Percentiles rank a stretch among this genome's conserved stretches.
phyloP scores from a whole-genome alignment of 2,888 invertebrate genomes.

The Caenorhabditis japonica region DNA sequence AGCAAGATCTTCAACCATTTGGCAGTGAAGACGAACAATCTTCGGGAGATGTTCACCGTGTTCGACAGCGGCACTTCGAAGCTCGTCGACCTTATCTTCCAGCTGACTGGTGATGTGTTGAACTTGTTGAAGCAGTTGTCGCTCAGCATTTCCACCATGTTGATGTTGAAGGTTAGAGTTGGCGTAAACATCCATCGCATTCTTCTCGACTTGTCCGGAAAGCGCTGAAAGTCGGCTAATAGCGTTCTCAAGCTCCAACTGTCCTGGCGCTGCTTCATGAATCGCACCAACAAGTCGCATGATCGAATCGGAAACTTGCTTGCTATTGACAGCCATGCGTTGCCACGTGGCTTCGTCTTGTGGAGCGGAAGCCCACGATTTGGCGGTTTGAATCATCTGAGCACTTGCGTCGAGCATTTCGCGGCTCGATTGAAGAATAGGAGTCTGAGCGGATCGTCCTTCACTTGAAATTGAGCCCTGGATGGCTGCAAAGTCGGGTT shows the following conservation, averaged over 20 bases:
- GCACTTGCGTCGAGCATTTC: conserved; percentile 85
- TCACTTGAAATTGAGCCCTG: conserved; percentile 88
- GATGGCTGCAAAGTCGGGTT: conserved; percentile 91
- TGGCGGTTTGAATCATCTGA: conserved; percentile 83
- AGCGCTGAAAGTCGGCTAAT: conserved; percentile 79
- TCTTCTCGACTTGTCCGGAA: conserved; percentile 81
- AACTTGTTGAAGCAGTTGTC: conserved; percentile 83
- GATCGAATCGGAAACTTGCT: conserved; percentile 90
- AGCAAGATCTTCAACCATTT: conserved; percentile 87
- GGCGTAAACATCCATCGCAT: conserved; percentile 52
- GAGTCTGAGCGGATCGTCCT: conserved; percentile 85
- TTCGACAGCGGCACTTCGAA: conserved; percentile 70
- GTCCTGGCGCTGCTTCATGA: conserved; percentile 94
- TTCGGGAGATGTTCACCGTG: conserved; percentile 95
- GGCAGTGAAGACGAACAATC: conserved; percentile 80
- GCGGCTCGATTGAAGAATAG: conserved; percentile 84
- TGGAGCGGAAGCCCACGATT: conserved; percentile 85
- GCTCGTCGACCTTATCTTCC: conserved; percentile 82
- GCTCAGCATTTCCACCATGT: conserved; percentile 61
- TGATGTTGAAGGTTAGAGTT: conserved; percentile 42
- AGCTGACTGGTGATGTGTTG: conserved; percentile 87
- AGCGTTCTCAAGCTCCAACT: conserved; percentile 89
- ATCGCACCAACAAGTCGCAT: conserved; percentile 89
- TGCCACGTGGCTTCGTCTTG: conserved; percentile 95
- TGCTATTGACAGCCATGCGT: conserved; percentile 89